Base-by-base conservation (phyloP, 2,888 invertebrate genomes). In the Yponomeuta evonymella region DNA sequence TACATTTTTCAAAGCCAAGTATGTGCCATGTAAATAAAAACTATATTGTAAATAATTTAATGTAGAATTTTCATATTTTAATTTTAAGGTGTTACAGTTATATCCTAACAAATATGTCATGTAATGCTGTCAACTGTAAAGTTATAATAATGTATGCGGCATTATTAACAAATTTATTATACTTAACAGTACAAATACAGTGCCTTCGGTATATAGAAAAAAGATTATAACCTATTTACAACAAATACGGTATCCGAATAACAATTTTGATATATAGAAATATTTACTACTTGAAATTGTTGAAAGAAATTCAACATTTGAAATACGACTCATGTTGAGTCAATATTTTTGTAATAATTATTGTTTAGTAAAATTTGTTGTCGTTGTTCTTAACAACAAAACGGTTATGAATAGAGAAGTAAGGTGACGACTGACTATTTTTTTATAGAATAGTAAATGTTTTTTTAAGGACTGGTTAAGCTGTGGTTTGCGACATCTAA, bases 271-370 rank as follows among this genome's bases (percentile, higher is more conserved):
- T 51, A 51, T 36, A 77, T 73, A 74, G 71, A 75, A 71, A 71
- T 15, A 74, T 72, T 75, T 76, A 76, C 75, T 77, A 79, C 77
- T 79, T 76, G 78, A 74, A 67, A 33, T 73, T 75, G 88, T 88
- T 88, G 89, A 82, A 83, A 75, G 12, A 70, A 75, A 72, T 85
- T 87, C 86, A 78, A 89, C 87, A 75, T 81, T 78, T 78, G 77
- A 58, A 76, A 81, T 69, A 15, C 43, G 88, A 73, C 89, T 90
- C 89, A 90, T 88, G 86, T 90, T 90, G 90, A 90, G 90, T 84
- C 81, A 76, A 76, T 58, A 58, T 58, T 58, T 73, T 75, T 73
- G 73, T 74, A 74, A 43, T 43, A 43, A 43, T 43, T 43, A 72
- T 73, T 76, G 75, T 74, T 73, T 77, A 43, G 67, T n/a, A 48